phyloP scores from a whole-genome alignment of 2,797 vertebrate species.

The Antennarius maculatus region DNA sequence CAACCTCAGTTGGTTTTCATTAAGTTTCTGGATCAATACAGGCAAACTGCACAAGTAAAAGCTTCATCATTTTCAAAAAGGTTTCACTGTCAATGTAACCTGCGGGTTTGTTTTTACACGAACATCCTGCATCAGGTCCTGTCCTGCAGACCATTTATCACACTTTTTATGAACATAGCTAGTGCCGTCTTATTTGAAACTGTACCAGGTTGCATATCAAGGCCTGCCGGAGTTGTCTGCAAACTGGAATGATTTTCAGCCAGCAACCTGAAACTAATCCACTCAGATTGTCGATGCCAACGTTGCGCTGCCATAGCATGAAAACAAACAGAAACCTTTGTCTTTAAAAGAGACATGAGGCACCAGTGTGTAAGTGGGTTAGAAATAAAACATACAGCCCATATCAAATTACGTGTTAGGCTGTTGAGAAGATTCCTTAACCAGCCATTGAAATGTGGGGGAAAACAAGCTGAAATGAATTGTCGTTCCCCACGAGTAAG shows the following conservation, averaged over 20 bases:
- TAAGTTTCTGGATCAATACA: too few species aligned
- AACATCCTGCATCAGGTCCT: constrained; percentile 12
- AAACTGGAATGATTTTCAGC: constrained; percentile 38
- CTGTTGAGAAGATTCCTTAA: constrained; percentile 51
- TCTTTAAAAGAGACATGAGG: constrained; percentile 51
- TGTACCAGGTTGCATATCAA: constrained; percentile 36
- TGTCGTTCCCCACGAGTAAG: constrained; percentile 30
- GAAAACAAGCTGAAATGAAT: constrained; percentile 28
- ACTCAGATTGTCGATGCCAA: constrained; percentile 31
- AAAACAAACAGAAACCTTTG: constrained; percentile 73
- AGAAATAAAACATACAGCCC: constrained; percentile 59
- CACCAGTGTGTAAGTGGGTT: constrained; percentile 48
- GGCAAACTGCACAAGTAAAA: neutral
- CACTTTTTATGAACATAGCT: neutral
- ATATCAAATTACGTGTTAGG: constrained; percentile 52
- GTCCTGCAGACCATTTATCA: too few species aligned
- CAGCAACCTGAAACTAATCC: constrained; percentile 59
- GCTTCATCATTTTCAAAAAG: neutral
- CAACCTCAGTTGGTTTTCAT: too few species aligned
- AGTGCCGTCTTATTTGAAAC: too few species aligned
- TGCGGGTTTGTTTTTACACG: neutral
- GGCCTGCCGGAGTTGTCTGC: constrained; percentile 38
- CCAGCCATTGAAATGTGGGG: constrained; percentile 42
- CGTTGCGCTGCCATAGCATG: constrained; percentile 56
- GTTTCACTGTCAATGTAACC: neutral